These are phyloP conservation scores for Microctonus aethiopoides DNA, from an alignment of 2,888 invertebrate species.

Conservation along the genomic window DNA sequence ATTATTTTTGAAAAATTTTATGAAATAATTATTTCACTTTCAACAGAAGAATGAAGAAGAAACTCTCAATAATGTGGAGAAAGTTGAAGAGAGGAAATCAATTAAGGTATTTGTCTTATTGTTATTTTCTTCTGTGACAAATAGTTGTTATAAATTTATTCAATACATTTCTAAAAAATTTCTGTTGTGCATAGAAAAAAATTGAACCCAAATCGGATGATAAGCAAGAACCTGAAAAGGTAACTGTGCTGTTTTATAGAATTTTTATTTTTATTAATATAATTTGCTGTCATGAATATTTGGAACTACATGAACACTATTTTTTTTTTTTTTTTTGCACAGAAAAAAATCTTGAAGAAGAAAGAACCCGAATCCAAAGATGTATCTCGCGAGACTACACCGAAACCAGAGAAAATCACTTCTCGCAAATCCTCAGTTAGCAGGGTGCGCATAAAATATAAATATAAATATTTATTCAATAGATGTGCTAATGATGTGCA, in stretches of 20 bases:
- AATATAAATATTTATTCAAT: neutral
- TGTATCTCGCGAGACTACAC: slow-evolving; percentile 50
- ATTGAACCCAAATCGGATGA: slow-evolving; percentile 57
- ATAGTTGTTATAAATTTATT: neutral
- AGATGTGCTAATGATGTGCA: neutral
- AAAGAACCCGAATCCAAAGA: slow-evolving; percentile 55
- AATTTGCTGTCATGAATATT: too few species aligned
- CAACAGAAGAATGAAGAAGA: slow-evolving; percentile 58
- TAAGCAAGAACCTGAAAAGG: slow-evolving; percentile 68
- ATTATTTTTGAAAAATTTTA: slow-evolving; percentile 4
- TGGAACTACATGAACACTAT: neutral
- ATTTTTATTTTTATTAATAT: neutral
- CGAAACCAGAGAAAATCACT: slow-evolving; percentile 56
- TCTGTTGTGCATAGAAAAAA: slow-evolving; percentile 39
- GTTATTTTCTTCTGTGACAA: neutral
- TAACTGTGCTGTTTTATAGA: slow-evolving; percentile 32
- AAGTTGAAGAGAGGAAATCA: slow-evolving; percentile 53
- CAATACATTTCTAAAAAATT: neutral
- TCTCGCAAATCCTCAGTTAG: slow-evolving; percentile 59
- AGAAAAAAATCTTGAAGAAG: slow-evolving; percentile 56
- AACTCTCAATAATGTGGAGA: slow-evolving; percentile 59
- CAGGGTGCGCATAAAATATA: slow-evolving; percentile 46
- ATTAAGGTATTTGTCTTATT: slow-evolving; percentile 50
- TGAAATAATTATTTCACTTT: slow-evolving; percentile 17
- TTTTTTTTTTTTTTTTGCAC: slow-evolving; percentile 21